These are phyloP conservation scores for Cataglyphis albicans DNA, from an alignment of 2,888 invertebrate genomes.

Conservation along the genomic window DNA sequence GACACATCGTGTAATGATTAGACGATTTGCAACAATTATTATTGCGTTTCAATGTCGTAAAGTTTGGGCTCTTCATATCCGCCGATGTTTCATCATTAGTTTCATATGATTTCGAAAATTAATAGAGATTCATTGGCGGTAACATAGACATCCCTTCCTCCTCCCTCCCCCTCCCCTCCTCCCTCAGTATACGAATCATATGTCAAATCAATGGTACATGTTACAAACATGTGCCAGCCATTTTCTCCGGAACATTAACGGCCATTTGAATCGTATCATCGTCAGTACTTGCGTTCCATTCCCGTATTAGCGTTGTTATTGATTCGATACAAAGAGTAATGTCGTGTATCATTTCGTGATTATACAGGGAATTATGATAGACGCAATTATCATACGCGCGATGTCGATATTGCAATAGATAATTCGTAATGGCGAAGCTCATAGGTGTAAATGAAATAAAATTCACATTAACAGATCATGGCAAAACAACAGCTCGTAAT, in stretches of 20 bases:
- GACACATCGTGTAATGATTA: background rate
- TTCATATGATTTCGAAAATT: slow-evolving; percentile 61
- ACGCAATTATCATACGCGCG: slow-evolving; percentile 2
- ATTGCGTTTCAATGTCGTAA: slow-evolving; percentile 39
- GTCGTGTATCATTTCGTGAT: slow-evolving; percentile 27
- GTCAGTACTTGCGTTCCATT: slow-evolving; percentile 49
- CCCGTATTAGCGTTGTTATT: slow-evolving; percentile 16
- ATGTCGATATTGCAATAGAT: slow-evolving; percentile 8
- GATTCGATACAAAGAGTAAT: slow-evolving; percentile 44
- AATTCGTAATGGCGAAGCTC: background rate
- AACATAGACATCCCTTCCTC: slow-evolving; percentile 34
- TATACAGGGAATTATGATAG: slow-evolving; percentile 35
- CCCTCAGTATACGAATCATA: slow-evolving; percentile 61
- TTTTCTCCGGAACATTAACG: slow-evolving; percentile 65
- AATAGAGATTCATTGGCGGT: slow-evolving; percentile 62
- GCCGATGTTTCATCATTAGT: slow-evolving; percentile 63
- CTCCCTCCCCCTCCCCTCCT: background rate
- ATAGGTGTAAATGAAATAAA: background rate
- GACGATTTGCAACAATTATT: slow-evolving; percentile 17
- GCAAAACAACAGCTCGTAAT: background rate
- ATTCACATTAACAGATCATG: background rate
- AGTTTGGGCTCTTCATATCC: background rate
- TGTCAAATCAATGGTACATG: slow-evolving; percentile 66
- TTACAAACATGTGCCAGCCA: slow-evolving; percentile 61
- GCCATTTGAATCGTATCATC: slow-evolving; percentile 40